Evolutionary conservation across 2,888 invertebrate genomes (phyloP), one percentile per base, ranked within the genome.

Genomic region (Antheraea yamamai): DNA sequence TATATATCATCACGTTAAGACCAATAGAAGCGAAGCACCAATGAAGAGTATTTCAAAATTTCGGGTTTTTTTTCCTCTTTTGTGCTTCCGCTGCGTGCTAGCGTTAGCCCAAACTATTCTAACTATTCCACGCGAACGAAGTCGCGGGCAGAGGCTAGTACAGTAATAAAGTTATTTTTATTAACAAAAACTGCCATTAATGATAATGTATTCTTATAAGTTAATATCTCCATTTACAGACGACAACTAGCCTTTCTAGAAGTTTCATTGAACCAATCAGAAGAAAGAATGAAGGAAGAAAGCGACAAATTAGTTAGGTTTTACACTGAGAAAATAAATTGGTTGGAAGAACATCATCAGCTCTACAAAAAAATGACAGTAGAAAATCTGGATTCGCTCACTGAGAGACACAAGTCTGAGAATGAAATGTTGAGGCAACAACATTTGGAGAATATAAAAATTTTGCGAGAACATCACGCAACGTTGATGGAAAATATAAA

Each of bases 271-370:
- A 93, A 89, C 76, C 95, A 95, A 80, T 88, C 95, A 0, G 96
- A 96, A 84, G 95, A 95, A 77, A 90, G 96, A 80, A 92, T 96
- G 88, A 96, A 95, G 84, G 94, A 94, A 47, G 96, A 96, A 87
- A 93, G 95, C 77, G 95, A 95, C 8, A 93, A 93, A 79, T 77
- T 95, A 4, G 89, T 92, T 0, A 93, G 92, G 79, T 93, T 92
- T 79, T 95, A 95, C 78, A 89, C 93, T 4, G 95, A 95, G 79
- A 96, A 95, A 85, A 90, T 95, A 61, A 86, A 87, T 72, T 92
- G 94, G 89, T 82, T 96, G 30, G 95, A 96, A 78, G 95, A 95
- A 74, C 95, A 95, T 79, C 95, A 96, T 77, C 86, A 88, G 20
- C 80, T 92, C 61, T 92, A 92, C 77, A 92, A 95, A 76, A 95